Evolutionary conservation across 2,113 vertebrate genomes (phyloP), one percentile per base, ranked within the genome.

Genomic region (Ivindomyrus marchei): DNA sequence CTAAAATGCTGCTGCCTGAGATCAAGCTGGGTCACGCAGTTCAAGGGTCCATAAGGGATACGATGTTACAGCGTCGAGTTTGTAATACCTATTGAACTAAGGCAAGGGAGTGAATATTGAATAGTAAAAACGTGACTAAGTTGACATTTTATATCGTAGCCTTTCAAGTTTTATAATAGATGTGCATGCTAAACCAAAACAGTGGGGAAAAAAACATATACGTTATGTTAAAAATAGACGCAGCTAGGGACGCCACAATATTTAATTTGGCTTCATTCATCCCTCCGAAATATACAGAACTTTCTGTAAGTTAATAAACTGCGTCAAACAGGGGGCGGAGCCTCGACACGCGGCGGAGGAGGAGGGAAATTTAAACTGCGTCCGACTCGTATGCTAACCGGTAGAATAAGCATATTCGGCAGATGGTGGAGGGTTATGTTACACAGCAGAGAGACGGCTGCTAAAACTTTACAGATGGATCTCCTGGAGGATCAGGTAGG

Each of bases 321-420:
- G 27, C 4, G 10, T 3, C 1, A 39, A n/a, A 13, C 3, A 87
- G 87, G 89, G 92, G 66, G 92, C 92, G 94, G 95, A 95, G 94
- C 93, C 77, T 92, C 3, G 84, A 89, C 36, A 15, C n/a, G 88
- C 92, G 92, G 88, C 84, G 50, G 84, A 83, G 91, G 88, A 89
- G 92, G 95, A 95, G 96, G 95, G 95, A 96, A 95, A 94, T 96
- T 96, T 94, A 92, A 96, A 96, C 91, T 21, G 91, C 19, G 3
- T 89, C 19, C 17, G 13, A 39, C 70, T 31, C 31, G 3, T 17
- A n/a, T 11, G 62, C 62, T 42, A 39, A 80, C 17, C 4, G 74
- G 74, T 10, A 70, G 24, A 42, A 42, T 80, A 80, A 77, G 36
- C 31, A 39, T 39, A 21, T 52, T 46, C 13, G 7, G 53, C 27